Evolutionary conservation across 2,113 vertebrate species (phyloP), one percentile per base, ranked within the genome.

Genomic region (Crotophaga sulcirostris): DNA sequence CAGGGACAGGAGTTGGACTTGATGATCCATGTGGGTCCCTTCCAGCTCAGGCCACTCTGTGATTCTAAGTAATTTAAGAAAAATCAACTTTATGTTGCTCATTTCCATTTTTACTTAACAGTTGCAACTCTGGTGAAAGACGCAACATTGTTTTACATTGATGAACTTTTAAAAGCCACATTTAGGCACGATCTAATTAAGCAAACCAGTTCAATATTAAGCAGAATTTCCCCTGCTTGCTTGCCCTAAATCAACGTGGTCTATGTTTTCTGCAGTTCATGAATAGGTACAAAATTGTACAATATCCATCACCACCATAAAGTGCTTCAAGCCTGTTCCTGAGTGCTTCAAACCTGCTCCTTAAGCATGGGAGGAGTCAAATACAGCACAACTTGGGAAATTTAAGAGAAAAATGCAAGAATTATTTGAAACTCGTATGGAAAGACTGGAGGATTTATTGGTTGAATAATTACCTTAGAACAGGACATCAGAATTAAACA

Each of bases 401-500:
- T 58, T 93, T 19, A 26, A 55, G 17, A 90, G 45, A 85, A 91
- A 95, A 93, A 64, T 52, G 34, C 49, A 89, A 93, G 34, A 83
- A 34, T 73, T 77, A 28, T 51, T 92, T 77, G 38, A 80, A 95
- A 84, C 45, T 74, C 1, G 0, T 44, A 62, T 33, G 34, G 68
- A 77, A 96, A 80, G 85, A 91, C 19, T 63, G 24, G 9, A 84
- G 29, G 75, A 90, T 23, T 54, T 84, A 86, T 12, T 73, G 75
- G 26, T 45, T 70, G 59, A 92, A 59, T 67, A 84, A 87, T 21
- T 68, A n/a, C 42, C 19, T 49, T 66, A 23, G 58, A 91, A 92
- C 74, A 80, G n/a, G 63, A 88, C 23, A 84, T 67, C 45, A 95
- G 38, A 92, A 92, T 83, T 88, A 63, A 79, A 84, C 13, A 83